Conservation (phyloP, 2,888 invertebrate species). For the Drosophila monieri region DNA sequence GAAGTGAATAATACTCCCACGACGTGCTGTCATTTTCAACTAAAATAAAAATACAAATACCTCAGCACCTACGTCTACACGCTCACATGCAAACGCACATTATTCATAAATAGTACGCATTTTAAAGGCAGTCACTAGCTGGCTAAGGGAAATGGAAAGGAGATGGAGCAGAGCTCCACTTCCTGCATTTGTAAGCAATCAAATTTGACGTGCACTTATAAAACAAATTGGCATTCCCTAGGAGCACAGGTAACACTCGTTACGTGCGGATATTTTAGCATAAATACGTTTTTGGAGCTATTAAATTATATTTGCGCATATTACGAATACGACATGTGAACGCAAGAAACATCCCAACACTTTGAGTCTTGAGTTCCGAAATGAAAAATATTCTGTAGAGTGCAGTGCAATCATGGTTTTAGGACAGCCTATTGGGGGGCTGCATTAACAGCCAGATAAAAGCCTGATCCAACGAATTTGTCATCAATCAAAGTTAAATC, state of each 20-base stretch:
- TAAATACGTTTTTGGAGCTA: conserved; percentile 58
- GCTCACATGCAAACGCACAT: conserved; percentile 40
- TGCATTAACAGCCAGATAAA: conserved; percentile 68
- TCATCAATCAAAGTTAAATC: conserved; percentile 83
- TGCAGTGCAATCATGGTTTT: conserved; percentile 67
- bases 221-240: conserved; percentile 56
- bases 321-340: conserved; percentile 53
- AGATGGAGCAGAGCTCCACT: conserved; percentile 26
- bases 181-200: conserved; percentile 64
- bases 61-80: neutral
- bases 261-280: conserved; percentile 64
- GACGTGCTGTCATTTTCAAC: conserved; percentile 75
- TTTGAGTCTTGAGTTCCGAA: neutral
- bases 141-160: conserved; percentile 26
- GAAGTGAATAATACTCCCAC: conserved; percentile 72
- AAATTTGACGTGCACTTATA: conserved; percentile 73
- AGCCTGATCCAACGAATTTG: conserved; percentile 68
- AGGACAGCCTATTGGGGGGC: neutral
- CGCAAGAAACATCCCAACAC: conserved; percentile 44
- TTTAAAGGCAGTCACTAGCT: conserved; percentile 22
- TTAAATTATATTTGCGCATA: conserved; percentile 65
- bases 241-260: conserved; percentile 21
- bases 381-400: conserved; percentile 53
- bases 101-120: conserved; percentile 69
- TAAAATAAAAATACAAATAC: conserved; percentile 64